Conservation (phyloP, 2,797 vertebrate species). For the Chelmon rostratus region DNA sequence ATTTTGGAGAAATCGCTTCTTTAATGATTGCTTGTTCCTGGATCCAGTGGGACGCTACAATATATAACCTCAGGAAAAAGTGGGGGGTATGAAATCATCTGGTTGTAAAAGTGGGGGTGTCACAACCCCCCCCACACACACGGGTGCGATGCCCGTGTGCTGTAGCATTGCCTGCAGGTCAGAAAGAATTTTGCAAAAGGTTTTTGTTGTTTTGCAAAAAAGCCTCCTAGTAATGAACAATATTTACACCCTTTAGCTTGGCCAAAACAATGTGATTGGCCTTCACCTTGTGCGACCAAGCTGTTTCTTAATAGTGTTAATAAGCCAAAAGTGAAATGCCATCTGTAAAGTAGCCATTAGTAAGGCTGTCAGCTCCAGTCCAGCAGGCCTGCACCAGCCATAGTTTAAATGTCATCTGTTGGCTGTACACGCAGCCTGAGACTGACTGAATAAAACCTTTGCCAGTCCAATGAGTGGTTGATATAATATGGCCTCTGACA, state of each 20-base stretch:
- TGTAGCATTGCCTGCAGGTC: background rate
- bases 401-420: constrained; percentile 82
- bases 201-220: constrained; percentile 23
- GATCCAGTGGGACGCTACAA: too few relatives aligned
- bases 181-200: background rate
- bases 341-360: constrained; percentile 83
- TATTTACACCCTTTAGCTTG: constrained; percentile 33
- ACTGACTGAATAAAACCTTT: constrained; percentile 68
- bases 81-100: too few relatives aligned
- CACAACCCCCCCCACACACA: too few relatives aligned
- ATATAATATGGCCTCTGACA: constrained; percentile 83
- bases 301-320: constrained; percentile 79
- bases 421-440: constrained; percentile 50
- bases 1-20: too few relatives aligned
- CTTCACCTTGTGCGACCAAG: constrained; percentile 70
- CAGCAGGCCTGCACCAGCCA: constrained; percentile 54
- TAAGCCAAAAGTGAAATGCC: constrained; percentile 81
- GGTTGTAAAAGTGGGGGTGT: too few relatives aligned
- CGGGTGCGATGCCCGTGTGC: too few relatives aligned
- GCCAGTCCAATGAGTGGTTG: constrained; percentile 68
- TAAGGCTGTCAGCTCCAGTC: constrained; percentile 68
- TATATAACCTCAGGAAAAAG: too few relatives aligned
- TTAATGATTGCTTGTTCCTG: too few relatives aligned
- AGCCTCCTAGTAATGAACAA: constrained; percentile 33
- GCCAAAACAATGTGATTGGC: constrained; percentile 61